A percentile compares a stretch with the other conserved stretches of the same genome.
These are phyloP conservation scores for Nomada goodeniana DNA, from an alignment of 2,888 invertebrate genomes.

Conservation along the genomic window DNA sequence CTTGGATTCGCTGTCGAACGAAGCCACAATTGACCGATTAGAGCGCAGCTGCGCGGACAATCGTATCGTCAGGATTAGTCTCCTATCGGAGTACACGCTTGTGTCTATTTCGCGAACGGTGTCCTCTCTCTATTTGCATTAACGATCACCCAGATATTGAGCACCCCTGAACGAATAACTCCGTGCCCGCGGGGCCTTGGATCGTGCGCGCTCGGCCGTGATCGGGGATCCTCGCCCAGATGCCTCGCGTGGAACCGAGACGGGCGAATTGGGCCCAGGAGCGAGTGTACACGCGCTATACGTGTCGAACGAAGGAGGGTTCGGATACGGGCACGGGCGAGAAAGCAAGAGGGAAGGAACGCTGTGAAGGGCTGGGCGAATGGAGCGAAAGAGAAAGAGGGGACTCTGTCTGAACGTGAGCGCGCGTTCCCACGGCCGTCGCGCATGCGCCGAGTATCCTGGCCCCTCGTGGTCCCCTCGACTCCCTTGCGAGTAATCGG, in stretches of 20 bases:
- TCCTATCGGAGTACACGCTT: slow-evolving; percentile 6
- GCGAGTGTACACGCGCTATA: slow-evolving; percentile 26
- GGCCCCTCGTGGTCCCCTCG: slow-evolving; percentile 59
- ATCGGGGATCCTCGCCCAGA: slow-evolving; percentile 75
- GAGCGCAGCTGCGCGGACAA: background rate
- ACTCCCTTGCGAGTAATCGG: slow-evolving; percentile 66
- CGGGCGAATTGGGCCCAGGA: slow-evolving; percentile 25
- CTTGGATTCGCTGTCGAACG: background rate
- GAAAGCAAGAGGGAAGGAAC: slow-evolving; percentile 14
- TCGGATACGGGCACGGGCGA: background rate
- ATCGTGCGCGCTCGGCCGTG: slow-evolving; percentile 74
- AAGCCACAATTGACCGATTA: background rate
- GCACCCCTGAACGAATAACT: slow-evolving; percentile 75
- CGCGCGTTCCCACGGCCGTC: slow-evolving; percentile 82
- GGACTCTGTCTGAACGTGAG: slow-evolving; percentile 73
- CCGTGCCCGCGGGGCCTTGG: slow-evolving; percentile 73
- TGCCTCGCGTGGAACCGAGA: slow-evolving; percentile 41
- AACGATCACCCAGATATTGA: slow-evolving; percentile 75
- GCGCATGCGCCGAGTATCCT: slow-evolving; percentile 78
- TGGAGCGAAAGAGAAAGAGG: slow-evolving; percentile 44
- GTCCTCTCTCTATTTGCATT: slow-evolving; percentile 61
- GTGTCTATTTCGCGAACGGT: slow-evolving; percentile 23
- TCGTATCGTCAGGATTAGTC: slow-evolving; percentile 24
- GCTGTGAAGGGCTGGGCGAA: slow-evolving; percentile 30
- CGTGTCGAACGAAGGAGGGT: slow-evolving; percentile 3